Base-by-base conservation (phyloP, 53 echinoderm and acorn worm species). In the Holothuria scabra region DNA sequence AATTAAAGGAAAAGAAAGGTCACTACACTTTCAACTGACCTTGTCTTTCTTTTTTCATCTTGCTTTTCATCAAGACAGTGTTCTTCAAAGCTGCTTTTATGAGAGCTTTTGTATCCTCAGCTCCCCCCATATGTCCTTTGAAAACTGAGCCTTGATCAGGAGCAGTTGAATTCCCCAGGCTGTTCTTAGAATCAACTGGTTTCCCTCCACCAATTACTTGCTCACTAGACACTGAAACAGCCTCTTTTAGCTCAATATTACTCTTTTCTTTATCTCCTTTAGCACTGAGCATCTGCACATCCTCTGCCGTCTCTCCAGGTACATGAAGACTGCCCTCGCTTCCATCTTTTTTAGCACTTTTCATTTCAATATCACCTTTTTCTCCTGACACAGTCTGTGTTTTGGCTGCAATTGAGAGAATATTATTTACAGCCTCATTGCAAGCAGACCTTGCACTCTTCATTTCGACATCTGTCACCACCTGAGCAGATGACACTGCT, bases 1-100 rank as follows among this genome's bases (percentile, higher is more conserved):
- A n/a, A n/a, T n/a, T 41, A 6, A 41, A 6, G 41, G 41, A 8
- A 10, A 41, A 18, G 52, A 16, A 18, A 14, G 1, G 1, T 16
- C n/a, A 52, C 52, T 52, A 16, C 12, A 56, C 23, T 88, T 21
- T 48, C 41, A 48, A 61, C 88, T 76, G 33, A 92, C 94, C 93
- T 91, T 81, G 85, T 62, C 81, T 52, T 46, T 83, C 89, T 44
- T 92, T 89, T 79, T 89, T 93, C 71, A 91, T 79, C 52, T 91
- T 93, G 80, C 94, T 95, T 70, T 95, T 92, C 87, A 90, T 92
- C 46, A 94, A 83, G 41, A 90, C 97, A 20, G 92, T 86, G 66
- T 99, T 92, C 59, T 92, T 70, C 12, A 99, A 86, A 21, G 95
- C 95, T n/a, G 99, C 99, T 83, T 95, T 95, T 68, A 99, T 93